Conservation (phyloP, 1,140 invertebrate genomes). For the Meloidogyne hapla region DNA sequence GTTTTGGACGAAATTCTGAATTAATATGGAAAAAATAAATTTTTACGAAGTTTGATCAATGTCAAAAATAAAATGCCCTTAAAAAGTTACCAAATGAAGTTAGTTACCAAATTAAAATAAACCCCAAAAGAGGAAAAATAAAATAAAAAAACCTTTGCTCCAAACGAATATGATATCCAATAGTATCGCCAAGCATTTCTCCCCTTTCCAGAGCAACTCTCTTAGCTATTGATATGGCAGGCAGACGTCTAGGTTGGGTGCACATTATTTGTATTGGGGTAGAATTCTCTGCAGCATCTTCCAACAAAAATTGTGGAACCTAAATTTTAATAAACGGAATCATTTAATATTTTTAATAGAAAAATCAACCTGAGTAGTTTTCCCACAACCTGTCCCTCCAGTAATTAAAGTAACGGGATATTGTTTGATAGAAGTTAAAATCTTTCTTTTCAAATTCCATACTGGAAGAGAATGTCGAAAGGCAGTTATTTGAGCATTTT, state of each 20-base stretch:
- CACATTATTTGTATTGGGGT: constrained; percentile 81
- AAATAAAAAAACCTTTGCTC: constrained; percentile 68
- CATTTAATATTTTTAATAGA: background rate
- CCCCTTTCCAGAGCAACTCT: constrained; percentile 80
- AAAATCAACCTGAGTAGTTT: constrained; percentile 76
- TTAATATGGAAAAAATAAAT: constrained; percentile 30
- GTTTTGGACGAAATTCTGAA: constrained; percentile 76
- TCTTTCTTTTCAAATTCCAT: constrained; percentile 4
- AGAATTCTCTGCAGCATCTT: constrained; percentile 72
- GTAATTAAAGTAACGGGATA: constrained; percentile 26
- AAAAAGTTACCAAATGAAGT: too few species aligned
- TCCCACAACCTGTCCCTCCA: constrained; percentile 83
- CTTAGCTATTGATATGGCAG: constrained; percentile 81
- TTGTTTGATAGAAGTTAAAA: background rate
- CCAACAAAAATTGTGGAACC: constrained; percentile 84
- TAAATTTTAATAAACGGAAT: constrained; percentile 6
- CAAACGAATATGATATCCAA: constrained; percentile 89
- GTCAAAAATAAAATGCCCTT: too few species aligned
- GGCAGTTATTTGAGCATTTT: background rate
- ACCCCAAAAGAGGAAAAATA: too few species aligned
- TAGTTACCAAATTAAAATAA: too few species aligned
- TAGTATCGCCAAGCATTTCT: constrained; percentile 80
- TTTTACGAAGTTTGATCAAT: too few species aligned
- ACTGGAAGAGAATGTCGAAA: constrained; percentile 11
- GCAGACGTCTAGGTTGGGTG: constrained; percentile 85